phyloP scores from a whole-genome alignment of 64 coral and sea anemone genomes.

The Dendrophyllia cribrosa region DNA sequence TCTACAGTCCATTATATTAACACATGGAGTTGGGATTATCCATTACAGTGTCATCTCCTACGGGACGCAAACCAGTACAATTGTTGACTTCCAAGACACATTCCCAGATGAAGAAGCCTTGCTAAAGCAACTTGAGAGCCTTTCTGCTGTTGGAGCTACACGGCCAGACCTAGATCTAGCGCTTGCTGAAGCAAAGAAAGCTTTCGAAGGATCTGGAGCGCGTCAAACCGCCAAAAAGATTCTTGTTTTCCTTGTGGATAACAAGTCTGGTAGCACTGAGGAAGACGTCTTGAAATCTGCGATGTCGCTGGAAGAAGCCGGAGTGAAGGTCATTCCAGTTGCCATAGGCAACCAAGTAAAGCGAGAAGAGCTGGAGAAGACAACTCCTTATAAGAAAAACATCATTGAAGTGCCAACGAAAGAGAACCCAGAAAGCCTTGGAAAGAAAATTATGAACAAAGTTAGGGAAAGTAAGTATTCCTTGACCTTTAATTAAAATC shows the following conservation, averaged over 20 bases:
- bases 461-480: conserved; percentile 66
- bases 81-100: conserved; percentile 43
- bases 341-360: conserved; percentile 62
- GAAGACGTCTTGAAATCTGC: conserved; percentile 52
- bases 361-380: conserved; percentile 54
- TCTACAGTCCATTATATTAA: conserved; percentile 53
- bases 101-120: conserved; percentile 63
- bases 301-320: conserved; percentile 53
- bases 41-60: conserved; percentile 78
- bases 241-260: conserved; percentile 86
- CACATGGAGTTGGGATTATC: conserved; percentile 60
- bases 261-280: conserved; percentile 52
- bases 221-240: conserved; percentile 79
- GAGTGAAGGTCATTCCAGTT: conserved; percentile 83
- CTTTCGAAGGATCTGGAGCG: conserved; percentile 71
- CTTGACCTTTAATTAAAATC: background rate
- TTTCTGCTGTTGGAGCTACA: conserved; percentile 40
- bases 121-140: conserved; percentile 27
- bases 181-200: conserved; percentile 41
- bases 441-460: conserved; percentile 71
- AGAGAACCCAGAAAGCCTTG: conserved; percentile 62
- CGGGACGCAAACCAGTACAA: conserved; percentile 28
- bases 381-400: conserved; percentile 67
- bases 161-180: conserved; percentile 53
- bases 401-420: conserved; percentile 48